A percentile compares a stretch with the other conserved stretches of the same genome.
These are phyloP conservation scores for Actinernus sp. DNA, from an alignment of 92 coral and sea anemone species.

Conservation along the genomic window DNA sequence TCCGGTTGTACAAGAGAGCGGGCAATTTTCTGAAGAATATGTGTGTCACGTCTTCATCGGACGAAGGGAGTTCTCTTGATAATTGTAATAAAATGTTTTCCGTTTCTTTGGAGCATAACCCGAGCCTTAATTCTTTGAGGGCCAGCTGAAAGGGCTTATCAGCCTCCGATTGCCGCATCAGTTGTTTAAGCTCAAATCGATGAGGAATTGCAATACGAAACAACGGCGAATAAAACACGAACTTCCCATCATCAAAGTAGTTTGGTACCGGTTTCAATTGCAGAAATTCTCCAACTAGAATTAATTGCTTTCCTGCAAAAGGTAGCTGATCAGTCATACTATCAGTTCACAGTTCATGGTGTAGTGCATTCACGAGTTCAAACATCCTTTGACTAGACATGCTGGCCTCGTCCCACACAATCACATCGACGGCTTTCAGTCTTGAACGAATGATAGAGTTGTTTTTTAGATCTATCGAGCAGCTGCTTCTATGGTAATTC, in stretches of 20 bases:
- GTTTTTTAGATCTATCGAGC: background rate
- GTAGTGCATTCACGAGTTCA: too few species aligned
- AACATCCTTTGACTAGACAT: slow-evolving; percentile 45
- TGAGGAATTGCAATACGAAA: background rate
- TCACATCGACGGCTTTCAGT: background rate
- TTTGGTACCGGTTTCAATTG: too few species aligned
- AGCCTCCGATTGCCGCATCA: background rate
- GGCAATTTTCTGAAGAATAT: too few species aligned
- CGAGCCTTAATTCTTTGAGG: background rate
- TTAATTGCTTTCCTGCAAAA: slow-evolving; percentile 54
- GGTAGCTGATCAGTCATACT: background rate
- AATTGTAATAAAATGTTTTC: background rate
- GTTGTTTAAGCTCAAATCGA: background rate
- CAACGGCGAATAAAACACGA: background rate
- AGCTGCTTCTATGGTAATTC: slow-evolving; percentile 26
- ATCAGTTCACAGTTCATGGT: slow-evolving; percentile 1
- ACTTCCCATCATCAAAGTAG: too few species aligned
- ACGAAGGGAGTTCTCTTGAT: slow-evolving; percentile 2
- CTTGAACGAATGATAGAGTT: slow-evolving; percentile 9
- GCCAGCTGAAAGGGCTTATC: background rate
- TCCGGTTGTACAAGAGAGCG: too few species aligned
- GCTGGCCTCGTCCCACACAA: slow-evolving; percentile 47
- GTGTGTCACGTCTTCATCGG: background rate
- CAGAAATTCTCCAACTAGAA: slow-evolving; percentile 55
- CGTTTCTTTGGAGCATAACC: background rate